These are phyloP conservation scores for Sphenopsis melanotis DNA, from an alignment of 2,797 vertebrate genomes.

Conservation along the genomic window DNA sequence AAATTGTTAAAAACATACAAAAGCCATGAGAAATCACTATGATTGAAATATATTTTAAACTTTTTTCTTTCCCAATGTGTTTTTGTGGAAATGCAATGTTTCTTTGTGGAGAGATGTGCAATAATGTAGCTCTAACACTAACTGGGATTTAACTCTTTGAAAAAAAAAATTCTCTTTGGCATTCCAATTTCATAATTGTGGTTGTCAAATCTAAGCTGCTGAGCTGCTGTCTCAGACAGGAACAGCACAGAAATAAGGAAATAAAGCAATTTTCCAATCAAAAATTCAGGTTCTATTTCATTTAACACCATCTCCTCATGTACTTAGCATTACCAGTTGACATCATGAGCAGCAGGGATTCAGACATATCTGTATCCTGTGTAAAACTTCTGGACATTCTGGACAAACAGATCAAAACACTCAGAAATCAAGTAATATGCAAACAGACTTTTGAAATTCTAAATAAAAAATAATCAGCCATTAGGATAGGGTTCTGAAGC, in stretches of 20 bases:
- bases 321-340: neutral
- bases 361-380: neutral
- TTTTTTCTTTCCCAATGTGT: slow-evolving; percentile 24
- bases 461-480: neutral
- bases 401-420: neutral
- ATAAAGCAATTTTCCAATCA: neutral
- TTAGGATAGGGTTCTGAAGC: neutral
- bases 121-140: neutral
- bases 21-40: slow-evolving; percentile 7
- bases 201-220: neutral
- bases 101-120: neutral
- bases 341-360: neutral
- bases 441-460: neutral
- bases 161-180: slow-evolving; percentile 14
- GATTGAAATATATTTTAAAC: slow-evolving; percentile 55
- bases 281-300: neutral
- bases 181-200: neutral
- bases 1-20: neutral
- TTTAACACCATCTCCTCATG: neutral
- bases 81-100: slow-evolving; percentile 7
- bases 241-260: neutral
- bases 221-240: neutral
- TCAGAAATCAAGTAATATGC: neutral
- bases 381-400: neutral
- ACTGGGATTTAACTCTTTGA: neutral